These are phyloP conservation scores for Carassius auratus DNA, from an alignment of 2,113 vertebrate genomes.

Conservation along the genomic window DNA sequence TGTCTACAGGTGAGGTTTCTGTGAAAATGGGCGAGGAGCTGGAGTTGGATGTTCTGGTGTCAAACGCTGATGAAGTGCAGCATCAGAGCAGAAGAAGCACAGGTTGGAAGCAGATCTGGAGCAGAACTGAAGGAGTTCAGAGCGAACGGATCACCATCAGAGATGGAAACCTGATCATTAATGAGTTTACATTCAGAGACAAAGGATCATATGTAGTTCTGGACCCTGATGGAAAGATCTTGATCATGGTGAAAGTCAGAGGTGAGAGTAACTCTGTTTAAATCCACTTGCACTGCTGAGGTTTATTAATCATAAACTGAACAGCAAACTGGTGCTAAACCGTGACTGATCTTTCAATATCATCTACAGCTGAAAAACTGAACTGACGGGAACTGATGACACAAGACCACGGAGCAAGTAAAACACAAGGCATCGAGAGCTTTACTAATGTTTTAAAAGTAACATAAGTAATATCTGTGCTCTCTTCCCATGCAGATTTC, in stretches of 20 bases:
- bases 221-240: not conserved
- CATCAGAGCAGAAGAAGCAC: not conserved
- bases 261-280: not conserved
- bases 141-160: not conserved
- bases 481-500: not conserved
- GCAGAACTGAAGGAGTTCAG: not conserved
- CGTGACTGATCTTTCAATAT: not conserved
- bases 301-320: not conserved
- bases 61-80: not conserved
- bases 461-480: not conserved
- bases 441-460: not conserved
- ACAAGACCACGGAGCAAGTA: not conserved
- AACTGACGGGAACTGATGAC: not conserved
- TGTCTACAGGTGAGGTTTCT: not conserved
- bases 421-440: not conserved
- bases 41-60: not conserved
- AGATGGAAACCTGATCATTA: not conserved
- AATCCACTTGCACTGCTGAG: not conserved
- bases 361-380: not conserved
- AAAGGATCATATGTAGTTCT: not conserved
- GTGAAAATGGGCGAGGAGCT: not conserved
- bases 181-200: not conserved
- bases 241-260: not conserved
- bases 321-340: not conserved
- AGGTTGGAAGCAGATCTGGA: not conserved